Conservation (phyloP, 2,888 invertebrate genomes). For the Cosmorhoe ocellata region DNA sequence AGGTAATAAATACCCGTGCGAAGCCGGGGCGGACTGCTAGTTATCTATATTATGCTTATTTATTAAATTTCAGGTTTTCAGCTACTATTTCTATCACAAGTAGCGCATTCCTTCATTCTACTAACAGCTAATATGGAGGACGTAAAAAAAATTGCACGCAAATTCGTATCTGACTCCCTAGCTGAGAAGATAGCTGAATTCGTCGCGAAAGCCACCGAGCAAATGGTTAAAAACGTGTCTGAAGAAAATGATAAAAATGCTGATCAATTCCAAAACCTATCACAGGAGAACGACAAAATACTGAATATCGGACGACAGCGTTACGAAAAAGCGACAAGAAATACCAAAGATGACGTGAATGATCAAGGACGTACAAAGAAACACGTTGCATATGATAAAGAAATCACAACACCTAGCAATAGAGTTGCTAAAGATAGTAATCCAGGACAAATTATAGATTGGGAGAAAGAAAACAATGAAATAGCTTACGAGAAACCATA, state of each 20-base stretch:
- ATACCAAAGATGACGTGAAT: conserved; percentile 8
- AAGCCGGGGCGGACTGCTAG: too few species aligned
- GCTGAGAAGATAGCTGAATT: conserved; percentile 50
- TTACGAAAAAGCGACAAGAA: neutral
- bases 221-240: conserved; percentile 22
- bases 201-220: conserved; percentile 35
- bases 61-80: conserved; percentile 48
- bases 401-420: neutral
- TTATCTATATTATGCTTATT: too few species aligned
- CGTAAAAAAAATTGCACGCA: conserved; percentile 52
- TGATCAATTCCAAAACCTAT: neutral
- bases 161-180: conserved; percentile 52
- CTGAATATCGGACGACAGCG: neutral
- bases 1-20: too few species aligned
- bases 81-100: conserved; percentile 38
- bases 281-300: neutral
- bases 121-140: conserved; percentile 63
- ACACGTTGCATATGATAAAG: neutral
- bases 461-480: conserved; percentile 3
- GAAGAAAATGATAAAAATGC: conserved; percentile 37
- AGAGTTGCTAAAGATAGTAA: neutral
- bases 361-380: neutral
- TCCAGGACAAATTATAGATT: conserved; percentile 1
- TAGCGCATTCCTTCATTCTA: conserved; percentile 44
- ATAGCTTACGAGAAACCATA: neutral